Base-by-base conservation (phyloP, 2,113 vertebrate species). In the Cottus gobio region DNA sequence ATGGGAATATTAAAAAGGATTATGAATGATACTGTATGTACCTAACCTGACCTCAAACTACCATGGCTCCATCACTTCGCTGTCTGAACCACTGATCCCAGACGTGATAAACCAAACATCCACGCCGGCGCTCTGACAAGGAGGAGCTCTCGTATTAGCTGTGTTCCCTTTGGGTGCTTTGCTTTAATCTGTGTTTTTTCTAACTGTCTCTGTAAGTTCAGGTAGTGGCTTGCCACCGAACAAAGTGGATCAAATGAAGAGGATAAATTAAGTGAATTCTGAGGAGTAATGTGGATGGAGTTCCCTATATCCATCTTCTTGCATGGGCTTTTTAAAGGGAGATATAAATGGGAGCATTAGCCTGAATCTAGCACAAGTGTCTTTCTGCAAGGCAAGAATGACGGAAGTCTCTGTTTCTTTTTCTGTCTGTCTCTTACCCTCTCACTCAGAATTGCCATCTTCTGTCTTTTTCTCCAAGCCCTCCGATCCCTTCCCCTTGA, bases 401-500 rank as follows among this genome's bases (percentile, higher is more conserved):
- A 36, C 37, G 44, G 24, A 73, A 73, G 31, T 79, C 84, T 79
- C 58, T 77, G 36, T 65, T 54, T 85, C 46, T 70, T 62, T 70
- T 46, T 74, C 36, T 76, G 30, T 84, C 68, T 62, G 48, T 75
- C 82, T 65, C 12, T 36, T 42, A 42, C 67, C 36, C 71, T 80
- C 83, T 39, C 60, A 70, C 68, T 82, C 75, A 24, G 30, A 80
- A 76, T 71, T 73, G 73, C 79, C 83, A 73, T 91, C 73, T 84
- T 80, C 85, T 79, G 87, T 88, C 81, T 89, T 86, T 85, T 89
- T 79, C 81, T 87, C 83, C 70, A 11, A 92, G 87, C 85, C 36
- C 69, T 91, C 85, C 87, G 65, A 90, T 92, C 90, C 87, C 80
- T 92, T 93, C 86, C 88, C 77, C 92, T 92, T 78, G 81, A 92